phyloP scores from a whole-genome alignment of 2,888 invertebrate genomes.

The Sphinx pinastri region DNA sequence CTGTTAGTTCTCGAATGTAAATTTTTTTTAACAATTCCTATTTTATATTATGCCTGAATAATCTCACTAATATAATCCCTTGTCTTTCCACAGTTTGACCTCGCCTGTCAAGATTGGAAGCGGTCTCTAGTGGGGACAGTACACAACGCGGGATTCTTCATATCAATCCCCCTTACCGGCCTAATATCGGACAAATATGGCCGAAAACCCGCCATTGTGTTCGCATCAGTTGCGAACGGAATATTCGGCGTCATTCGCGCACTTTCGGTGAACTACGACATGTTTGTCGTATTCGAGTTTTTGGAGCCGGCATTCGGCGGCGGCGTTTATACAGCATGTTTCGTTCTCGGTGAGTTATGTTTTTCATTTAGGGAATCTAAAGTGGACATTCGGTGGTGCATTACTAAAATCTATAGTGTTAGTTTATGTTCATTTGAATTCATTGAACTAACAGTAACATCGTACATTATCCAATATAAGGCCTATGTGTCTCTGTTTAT shows the following conservation, averaged over 20 bases:
- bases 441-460: not conserved
- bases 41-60: no score
- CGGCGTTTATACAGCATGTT: slow-evolving; percentile 84
- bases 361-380: slow-evolving; percentile 2
- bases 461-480: no score
- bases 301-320: slow-evolving; percentile 83
- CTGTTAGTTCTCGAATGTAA: no score
- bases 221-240: slow-evolving; percentile 82
- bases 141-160: slow-evolving; percentile 89
- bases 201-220: slow-evolving; percentile 84
- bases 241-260: slow-evolving; percentile 84
- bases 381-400: not conserved
- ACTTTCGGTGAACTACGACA: slow-evolving; percentile 82
- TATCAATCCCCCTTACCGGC: slow-evolving; percentile 88
- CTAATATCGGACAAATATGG: slow-evolving; percentile 88
- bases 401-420: not conserved
- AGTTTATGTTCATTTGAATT: not conserved
- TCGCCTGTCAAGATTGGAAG: slow-evolving; percentile 89
- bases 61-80: not conserved
- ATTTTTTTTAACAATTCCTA: no score
- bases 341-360: slow-evolving; percentile 83
- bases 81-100: slow-evolving; percentile 82
- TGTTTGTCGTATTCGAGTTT: slow-evolving; percentile 85
- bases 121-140: slow-evolving; percentile 89
- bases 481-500: no score